Evolutionary conservation across 2,113 vertebrate genomes (phyloP).

Genomic region (Pristiophorus japonicus): DNA sequence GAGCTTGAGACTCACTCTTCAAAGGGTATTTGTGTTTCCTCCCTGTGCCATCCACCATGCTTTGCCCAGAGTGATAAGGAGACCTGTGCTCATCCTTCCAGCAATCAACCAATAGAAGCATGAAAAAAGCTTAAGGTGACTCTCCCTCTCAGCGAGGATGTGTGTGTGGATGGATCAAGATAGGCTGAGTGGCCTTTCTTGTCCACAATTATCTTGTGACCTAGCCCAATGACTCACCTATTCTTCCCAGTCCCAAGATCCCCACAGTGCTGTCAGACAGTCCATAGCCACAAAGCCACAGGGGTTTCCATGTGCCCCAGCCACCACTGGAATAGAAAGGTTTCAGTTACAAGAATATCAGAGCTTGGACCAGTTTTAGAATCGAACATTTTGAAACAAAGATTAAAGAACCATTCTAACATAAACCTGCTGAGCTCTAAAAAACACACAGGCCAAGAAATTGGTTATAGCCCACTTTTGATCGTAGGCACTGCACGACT

Average conservation of each 20-base stretch:
- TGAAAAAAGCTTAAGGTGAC: neutral
- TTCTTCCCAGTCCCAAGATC: conserved; percentile 65
- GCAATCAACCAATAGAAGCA: neutral
- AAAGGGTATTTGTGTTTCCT: neutral
- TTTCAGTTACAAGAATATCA: neutral
- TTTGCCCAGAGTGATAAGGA: neutral
- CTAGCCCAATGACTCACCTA: conserved; percentile 49
- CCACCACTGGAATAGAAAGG: conserved; percentile 52
- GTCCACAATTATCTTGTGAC: neutral
- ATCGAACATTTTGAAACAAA: neutral
- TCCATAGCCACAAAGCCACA: conserved; percentile 60
- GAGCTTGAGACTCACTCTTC: neutral
- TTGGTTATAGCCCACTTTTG: neutral
- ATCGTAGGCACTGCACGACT: neutral
- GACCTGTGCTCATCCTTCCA: neutral
- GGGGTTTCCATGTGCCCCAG: conserved; percentile 61
- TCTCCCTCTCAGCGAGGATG: neutral
- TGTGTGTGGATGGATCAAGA: neutral
- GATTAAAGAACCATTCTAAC: neutral
- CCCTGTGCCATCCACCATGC: neutral
- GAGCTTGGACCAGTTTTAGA: neutral
- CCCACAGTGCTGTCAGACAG: conserved; percentile 66
- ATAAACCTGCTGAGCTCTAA: neutral
- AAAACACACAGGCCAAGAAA: neutral
- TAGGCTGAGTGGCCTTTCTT: neutral